Conservation (phyloP, 2,888 invertebrate species). For the Andrena dorsata region DNA sequence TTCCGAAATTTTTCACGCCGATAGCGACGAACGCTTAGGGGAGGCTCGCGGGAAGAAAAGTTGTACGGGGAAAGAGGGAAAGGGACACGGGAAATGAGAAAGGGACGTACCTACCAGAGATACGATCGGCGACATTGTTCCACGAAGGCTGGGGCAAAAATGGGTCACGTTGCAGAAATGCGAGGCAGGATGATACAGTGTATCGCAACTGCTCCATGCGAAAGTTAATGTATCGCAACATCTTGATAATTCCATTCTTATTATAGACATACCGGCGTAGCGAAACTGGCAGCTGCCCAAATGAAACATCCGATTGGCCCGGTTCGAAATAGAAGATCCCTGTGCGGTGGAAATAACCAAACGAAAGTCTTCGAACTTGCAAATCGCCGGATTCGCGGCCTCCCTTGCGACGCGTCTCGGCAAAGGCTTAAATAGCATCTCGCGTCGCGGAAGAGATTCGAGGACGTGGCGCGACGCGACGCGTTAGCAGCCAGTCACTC, state of each 20-base stretch:
- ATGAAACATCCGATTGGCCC: slow-evolving; percentile 57
- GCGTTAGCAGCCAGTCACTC: background rate
- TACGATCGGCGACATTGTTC: background rate
- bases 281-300: slow-evolving; percentile 42
- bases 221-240: slow-evolving; percentile 56
- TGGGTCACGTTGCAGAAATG: background rate
- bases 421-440: background rate
- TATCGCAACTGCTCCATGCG: background rate
- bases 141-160: background rate
- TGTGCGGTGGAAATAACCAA: slow-evolving; percentile 47
- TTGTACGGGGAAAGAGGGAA: background rate
- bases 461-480: background rate
- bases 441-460: slow-evolving; percentile 6
- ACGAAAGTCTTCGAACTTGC: slow-evolving; percentile 40
- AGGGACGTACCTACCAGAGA: too few species aligned
- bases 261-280: slow-evolving; percentile 56
- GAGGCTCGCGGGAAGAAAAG: background rate
- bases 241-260: slow-evolving; percentile 61
- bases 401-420: background rate
- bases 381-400: slow-evolving; percentile 23
- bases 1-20: background rate
- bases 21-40: too few species aligned
- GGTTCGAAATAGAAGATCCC: slow-evolving; percentile 56
- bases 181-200: background rate
- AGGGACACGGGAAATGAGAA: too few species aligned